A percentile compares a stretch with the other conserved stretches of the same genome.
phyloP scores from a whole-genome alignment of 2,797 vertebrate species.

The Allobates femoralis region DNA sequence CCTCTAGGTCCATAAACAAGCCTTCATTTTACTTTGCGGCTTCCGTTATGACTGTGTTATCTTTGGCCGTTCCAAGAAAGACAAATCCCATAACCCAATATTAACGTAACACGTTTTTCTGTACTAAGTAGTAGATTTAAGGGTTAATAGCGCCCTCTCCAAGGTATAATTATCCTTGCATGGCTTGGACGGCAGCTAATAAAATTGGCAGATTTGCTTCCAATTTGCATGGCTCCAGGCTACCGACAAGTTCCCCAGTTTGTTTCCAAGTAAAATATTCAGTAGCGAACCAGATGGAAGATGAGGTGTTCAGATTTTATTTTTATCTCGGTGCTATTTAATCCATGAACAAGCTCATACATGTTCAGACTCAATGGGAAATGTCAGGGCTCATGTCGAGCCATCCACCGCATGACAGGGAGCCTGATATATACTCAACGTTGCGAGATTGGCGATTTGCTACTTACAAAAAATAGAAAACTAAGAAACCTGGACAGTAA shows the following conservation, averaged over 20 bases:
- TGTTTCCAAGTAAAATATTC: conserved; percentile 54
- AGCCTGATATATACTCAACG: not conserved
- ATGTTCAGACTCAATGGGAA: conserved; percentile 7
- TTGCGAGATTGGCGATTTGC: not conserved
- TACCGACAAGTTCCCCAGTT: not conserved
- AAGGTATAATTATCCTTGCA: conserved; percentile 51
- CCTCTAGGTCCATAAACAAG: not conserved
- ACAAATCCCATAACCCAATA: conserved; percentile 10
- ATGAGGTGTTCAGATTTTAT: conserved; percentile 10
- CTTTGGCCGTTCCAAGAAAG: not conserved
- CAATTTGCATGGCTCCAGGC: conserved; percentile 25
- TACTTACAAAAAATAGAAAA: not conserved
- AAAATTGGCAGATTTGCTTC: conserved; percentile 40
- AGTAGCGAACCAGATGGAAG: conserved; percentile 38
- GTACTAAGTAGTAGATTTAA: conserved; percentile 12
- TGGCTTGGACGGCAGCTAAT: conserved; percentile 23
- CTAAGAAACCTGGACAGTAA: conserved; percentile 29
- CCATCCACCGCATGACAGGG: not conserved
- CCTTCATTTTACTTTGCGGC: not conserved
- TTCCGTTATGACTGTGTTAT: not conserved
- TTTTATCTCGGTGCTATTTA: conserved; percentile 6
- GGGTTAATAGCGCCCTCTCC: conserved; percentile 15
- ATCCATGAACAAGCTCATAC: conserved; percentile 10
- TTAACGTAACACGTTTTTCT: conserved; percentile 37
- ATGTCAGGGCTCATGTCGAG: not conserved